phyloP scores from a whole-genome alignment of 2,888 invertebrate genomes.

The Nephrocerus scutellatus region DNA sequence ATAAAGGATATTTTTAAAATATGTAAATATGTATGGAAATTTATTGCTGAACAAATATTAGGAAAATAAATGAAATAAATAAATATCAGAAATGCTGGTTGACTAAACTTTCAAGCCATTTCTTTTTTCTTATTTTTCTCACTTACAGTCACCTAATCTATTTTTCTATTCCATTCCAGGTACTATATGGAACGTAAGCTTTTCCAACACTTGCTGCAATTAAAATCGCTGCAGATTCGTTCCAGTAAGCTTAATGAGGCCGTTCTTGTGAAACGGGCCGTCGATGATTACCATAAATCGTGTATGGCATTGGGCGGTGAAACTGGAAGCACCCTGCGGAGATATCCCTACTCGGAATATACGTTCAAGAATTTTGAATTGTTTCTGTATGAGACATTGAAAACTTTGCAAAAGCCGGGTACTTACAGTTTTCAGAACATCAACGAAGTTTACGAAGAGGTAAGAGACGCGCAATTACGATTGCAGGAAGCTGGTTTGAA shows the following conservation, averaged over 20 bases:
- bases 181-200: conserved; percentile 87
- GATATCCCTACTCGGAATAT: conserved; percentile 60
- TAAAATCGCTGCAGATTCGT: conserved; percentile 86
- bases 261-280: conserved; percentile 77
- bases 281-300: conserved; percentile 74
- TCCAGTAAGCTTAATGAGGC: conserved; percentile 83
- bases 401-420: conserved; percentile 66
- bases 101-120: too few species aligned
- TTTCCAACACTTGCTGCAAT: conserved; percentile 85
- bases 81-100: too few species aligned
- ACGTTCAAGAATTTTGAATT: conserved; percentile 76
- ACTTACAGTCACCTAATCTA: conserved; percentile 4
- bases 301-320: conserved; percentile 58
- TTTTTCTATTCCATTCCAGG: conserved; percentile 48
- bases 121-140: too few species aligned
- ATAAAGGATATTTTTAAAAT: too few species aligned
- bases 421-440: conserved; percentile 58
- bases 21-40: too few species aligned
- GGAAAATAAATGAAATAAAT: too few species aligned
- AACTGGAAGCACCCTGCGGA: conserved; percentile 49
- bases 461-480: conserved; percentile 43
- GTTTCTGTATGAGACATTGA: conserved; percentile 79
- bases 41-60: too few species aligned
- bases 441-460: conserved; percentile 59
- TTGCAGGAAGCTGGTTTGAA: too few species aligned